Evolutionary conservation across 2,888 invertebrate species (phyloP).

Genomic region (Iselma pallidipennis): DNA sequence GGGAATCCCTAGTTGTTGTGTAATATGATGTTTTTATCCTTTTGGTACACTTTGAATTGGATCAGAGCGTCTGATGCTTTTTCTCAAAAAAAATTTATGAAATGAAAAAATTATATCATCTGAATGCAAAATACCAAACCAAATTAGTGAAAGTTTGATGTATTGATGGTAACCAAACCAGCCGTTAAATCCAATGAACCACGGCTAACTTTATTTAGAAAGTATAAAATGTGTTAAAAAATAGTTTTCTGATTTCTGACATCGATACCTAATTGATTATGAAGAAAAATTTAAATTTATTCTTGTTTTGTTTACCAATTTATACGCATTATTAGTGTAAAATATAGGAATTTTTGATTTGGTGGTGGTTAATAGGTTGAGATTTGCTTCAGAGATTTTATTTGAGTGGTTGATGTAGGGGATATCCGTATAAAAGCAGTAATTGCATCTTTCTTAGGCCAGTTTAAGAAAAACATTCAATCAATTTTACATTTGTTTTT

Average conservation of each 20-base stretch:
- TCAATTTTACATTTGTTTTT: not conserved
- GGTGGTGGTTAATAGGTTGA: not conserved
- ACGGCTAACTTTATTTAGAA: conserved; percentile 28
- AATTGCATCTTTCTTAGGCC: conserved; percentile 4
- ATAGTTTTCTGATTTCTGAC: conserved; percentile 22
- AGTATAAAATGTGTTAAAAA: conserved; percentile 22
- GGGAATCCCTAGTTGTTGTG: not conserved
- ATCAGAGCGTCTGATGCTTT: not conserved
- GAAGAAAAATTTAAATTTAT: conserved; percentile 31
- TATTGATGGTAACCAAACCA: conserved; percentile 23
- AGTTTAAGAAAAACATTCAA: conserved; percentile 2
- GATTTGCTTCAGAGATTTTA: not conserved
- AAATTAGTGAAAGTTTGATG: conserved; percentile 22
- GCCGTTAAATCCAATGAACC: conserved; percentile 36
- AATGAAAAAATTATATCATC: conserved; percentile 2
- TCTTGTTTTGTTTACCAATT: conserved; percentile 36
- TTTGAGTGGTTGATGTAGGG: not conserved
- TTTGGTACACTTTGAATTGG: not conserved
- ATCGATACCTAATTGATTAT: conserved; percentile 38
- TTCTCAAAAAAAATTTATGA: not conserved
- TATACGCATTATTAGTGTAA: conserved; percentile 34
- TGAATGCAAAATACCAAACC: conserved; percentile 7
- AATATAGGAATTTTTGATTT: not conserved
- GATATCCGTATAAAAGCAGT: conserved; percentile 15
- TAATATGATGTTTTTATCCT: not conserved